A percentile compares a stretch with the other conserved stretches of the same genome.
Evolutionary conservation across 1,140 invertebrate species (phyloP).

Genomic region (Muscidifurax raptorellus): DNA sequence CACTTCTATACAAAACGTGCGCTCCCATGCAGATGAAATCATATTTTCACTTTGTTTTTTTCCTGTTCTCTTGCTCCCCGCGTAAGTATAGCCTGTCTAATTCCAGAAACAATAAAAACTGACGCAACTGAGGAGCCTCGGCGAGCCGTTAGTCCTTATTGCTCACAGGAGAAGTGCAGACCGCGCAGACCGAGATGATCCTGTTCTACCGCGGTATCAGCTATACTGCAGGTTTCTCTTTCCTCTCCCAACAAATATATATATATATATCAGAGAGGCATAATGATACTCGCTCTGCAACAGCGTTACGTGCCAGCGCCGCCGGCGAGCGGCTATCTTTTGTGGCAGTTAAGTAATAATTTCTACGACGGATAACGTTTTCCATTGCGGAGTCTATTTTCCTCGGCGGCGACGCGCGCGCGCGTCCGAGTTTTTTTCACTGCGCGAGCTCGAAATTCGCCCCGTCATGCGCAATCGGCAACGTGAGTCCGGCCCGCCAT

Average conservation of each 20-base stretch:
- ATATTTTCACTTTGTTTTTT: neutral
- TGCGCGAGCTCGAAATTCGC: neutral
- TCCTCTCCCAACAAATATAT: neutral
- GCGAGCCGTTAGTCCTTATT: neutral
- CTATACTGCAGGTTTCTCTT: neutral
- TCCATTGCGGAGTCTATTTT: neutral
- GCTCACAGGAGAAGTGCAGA: neutral
- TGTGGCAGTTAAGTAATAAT: neutral
- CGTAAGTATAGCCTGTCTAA: neutral
- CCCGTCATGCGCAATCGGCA: neutral
- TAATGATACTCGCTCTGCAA: no score
- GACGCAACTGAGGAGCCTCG: neutral
- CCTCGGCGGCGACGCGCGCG: no score
- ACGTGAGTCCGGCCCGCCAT: neutral
- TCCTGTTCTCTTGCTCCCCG: neutral
- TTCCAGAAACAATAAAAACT: constrained; percentile 31
- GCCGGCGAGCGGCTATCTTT: neutral
- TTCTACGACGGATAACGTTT: neutral
- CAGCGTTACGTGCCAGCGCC: no score
- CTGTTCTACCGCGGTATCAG: neutral
- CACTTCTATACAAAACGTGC: neutral
- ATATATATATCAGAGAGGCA: no score
- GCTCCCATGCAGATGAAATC: constrained; percentile 14
- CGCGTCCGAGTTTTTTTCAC: neutral
- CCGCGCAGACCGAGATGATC: neutral